Evolutionary conservation across 2,113 vertebrate species (phyloP).

Genomic region (Kryptolebias marmoratus): DNA sequence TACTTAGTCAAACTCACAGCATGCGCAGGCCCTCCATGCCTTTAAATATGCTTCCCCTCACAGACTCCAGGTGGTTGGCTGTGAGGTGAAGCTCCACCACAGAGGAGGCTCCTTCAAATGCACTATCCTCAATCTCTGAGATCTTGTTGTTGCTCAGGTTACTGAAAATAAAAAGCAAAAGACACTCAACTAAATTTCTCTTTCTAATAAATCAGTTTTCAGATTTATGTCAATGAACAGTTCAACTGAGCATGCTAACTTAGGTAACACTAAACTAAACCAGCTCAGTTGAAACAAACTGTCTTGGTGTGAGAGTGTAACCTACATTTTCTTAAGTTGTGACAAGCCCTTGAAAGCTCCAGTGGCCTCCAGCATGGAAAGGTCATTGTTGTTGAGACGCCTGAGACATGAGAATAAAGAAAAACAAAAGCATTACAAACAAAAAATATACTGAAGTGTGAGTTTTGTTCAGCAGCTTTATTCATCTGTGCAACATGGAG

Average conservation of each 20-base stretch:
- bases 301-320: constrained; percentile 23
- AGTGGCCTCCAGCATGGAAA: constrained; percentile 92
- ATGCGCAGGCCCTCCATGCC: constrained; percentile 92
- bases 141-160: constrained; percentile 99
- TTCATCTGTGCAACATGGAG: too few species aligned
- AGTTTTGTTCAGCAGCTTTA: constrained; percentile 5
- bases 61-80: constrained; percentile 91
- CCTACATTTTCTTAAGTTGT: constrained; percentile 98
- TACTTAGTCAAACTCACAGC: constrained; percentile 84
- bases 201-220: too few species aligned
- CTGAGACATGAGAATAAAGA: constrained; percentile 57
- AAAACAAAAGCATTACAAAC: constrained; percentile 30
- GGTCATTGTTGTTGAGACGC: constrained; percentile 95
- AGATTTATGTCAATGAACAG: not conserved
- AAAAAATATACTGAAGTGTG: not conserved
- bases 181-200: too few species aligned
- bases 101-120: constrained; percentile 87
- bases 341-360: constrained; percentile 93
- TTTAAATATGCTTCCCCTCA: constrained; percentile 91
- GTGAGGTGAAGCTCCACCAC: constrained; percentile 91
- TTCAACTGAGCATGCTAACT: not conserved
- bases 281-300: not conserved
- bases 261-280: too few species aligned
- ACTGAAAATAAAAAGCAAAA: constrained; percentile 67
- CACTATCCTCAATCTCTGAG: constrained; percentile 92